phyloP scores from a whole-genome alignment of 2,888 invertebrate species.

The Polydrusus pterygomalis region DNA sequence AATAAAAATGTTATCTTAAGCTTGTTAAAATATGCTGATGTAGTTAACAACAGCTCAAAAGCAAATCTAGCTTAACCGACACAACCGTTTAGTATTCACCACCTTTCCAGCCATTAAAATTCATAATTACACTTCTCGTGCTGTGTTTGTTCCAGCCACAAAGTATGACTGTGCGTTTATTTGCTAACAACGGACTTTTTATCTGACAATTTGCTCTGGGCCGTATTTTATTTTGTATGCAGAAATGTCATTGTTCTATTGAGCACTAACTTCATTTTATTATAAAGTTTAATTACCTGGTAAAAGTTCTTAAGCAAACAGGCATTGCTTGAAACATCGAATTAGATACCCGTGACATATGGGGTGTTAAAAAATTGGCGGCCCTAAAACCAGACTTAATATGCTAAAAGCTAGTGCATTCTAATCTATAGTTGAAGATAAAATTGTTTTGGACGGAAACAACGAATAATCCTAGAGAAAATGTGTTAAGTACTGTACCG shows the following conservation, averaged over 20 bases:
- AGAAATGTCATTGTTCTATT: slow-evolving; percentile 42
- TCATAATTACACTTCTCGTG: slow-evolving; percentile 42
- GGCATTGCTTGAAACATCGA: too few relatives aligned
- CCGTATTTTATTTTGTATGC: slow-evolving; percentile 43
- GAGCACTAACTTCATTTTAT: slow-evolving; percentile 34
- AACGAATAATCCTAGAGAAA: too few relatives aligned
- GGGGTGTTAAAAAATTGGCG: too few relatives aligned
- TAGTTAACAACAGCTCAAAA: slow-evolving; percentile 4
- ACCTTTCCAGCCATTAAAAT: slow-evolving; percentile 41
- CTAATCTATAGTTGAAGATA: too few relatives aligned
- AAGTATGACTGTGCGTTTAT: slow-evolving; percentile 50
- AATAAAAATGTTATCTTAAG: neutral
- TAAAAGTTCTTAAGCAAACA: too few relatives aligned
- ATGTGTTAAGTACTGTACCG: too few relatives aligned
- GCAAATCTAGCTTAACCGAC: neutral
- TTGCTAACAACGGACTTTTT: slow-evolving; percentile 43
- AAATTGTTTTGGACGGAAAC: too few relatives aligned
- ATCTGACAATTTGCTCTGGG: slow-evolving; percentile 35
- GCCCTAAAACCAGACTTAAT: too few relatives aligned
- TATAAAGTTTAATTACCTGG: too few relatives aligned
- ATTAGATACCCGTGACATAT: too few relatives aligned
- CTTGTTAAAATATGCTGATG: neutral
- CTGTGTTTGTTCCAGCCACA: slow-evolving; percentile 44
- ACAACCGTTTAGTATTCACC: slow-evolving; percentile 29
- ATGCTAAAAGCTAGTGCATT: too few relatives aligned